Evolutionary conservation across 2,797 vertebrate species (phyloP).

Genomic region (Euthynnus affinis): DNA sequence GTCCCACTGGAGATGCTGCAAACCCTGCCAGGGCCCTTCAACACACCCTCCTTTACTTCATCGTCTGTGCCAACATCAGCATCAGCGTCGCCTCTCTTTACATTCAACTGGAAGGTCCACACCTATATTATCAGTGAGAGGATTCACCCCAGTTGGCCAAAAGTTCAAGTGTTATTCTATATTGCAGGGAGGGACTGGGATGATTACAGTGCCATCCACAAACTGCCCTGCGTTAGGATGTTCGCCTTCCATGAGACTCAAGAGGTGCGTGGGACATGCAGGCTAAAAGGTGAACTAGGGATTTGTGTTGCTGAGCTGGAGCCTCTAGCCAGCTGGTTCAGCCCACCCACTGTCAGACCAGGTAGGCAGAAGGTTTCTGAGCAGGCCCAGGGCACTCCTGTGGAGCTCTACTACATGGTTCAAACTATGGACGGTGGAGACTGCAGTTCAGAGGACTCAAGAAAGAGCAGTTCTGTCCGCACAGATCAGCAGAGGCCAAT

Average conservation of each 20-base stretch:
- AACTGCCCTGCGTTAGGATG: conserved; percentile 87
- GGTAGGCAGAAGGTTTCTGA: conserved; percentile 85
- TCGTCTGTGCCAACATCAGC: conserved; percentile 66
- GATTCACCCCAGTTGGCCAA: conserved; percentile 88
- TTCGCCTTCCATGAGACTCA: conserved; percentile 91
- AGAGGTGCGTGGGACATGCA: conserved; percentile 88
- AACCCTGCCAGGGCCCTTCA: conserved; percentile 79
- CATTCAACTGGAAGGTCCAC: conserved; percentile 90
- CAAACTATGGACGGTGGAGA: conserved; percentile 83
- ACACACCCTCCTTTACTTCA: conserved; percentile 60
- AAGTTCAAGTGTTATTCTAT: conserved; percentile 90
- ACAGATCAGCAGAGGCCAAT: conserved; percentile 84
- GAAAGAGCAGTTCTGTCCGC: conserved; percentile 86
- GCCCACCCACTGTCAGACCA: conserved; percentile 85
- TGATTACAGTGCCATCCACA: conserved; percentile 85
- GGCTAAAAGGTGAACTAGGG: conserved; percentile 87
- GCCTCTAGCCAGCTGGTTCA: conserved; percentile 89
- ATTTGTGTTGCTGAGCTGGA: conserved; percentile 89
- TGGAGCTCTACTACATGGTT: conserved; percentile 90
- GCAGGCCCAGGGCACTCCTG: conserved; percentile 86
- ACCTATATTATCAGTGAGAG: conserved; percentile 87
- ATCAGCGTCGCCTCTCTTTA: conserved; percentile 80
- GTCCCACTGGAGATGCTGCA: conserved; percentile 90
- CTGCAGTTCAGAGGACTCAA: conserved; percentile 85
- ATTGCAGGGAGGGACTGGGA: conserved; percentile 89